Percentiles rank a stretch among this genome's conserved stretches.
Evolutionary conservation across 2,113 vertebrate species (phyloP).

Genomic region (Okapia johnstoni): DNA sequence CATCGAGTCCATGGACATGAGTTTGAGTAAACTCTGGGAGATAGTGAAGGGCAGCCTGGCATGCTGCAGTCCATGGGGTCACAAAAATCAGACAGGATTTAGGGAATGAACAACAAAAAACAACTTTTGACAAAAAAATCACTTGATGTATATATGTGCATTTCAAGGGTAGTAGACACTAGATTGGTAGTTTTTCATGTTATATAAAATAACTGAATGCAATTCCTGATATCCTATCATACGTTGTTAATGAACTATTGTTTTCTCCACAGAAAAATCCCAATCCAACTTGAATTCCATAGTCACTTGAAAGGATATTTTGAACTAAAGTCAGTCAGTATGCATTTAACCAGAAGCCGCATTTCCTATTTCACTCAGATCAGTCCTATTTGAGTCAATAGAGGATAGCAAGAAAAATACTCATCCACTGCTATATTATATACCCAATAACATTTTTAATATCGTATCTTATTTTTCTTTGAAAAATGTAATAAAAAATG

Average conservation of each 20-base stretch:
- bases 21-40: not conserved
- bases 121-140: not conserved
- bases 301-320: not conserved
- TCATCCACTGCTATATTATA: not conserved
- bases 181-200: not conserved
- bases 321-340: constrained; percentile 10
- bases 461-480: not conserved
- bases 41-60: not conserved
- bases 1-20: not conserved
- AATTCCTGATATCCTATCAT: not conserved
- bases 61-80: not conserved
- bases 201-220: not conserved
- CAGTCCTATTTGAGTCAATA: not conserved
- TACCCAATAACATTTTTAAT: not conserved
- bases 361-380: not conserved
- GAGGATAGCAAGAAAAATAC: not conserved
- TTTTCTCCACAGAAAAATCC: not conserved
- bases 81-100: not conserved
- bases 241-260: not conserved
- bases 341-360: not conserved
- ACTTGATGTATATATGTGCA: not conserved
- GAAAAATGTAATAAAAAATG: not conserved
- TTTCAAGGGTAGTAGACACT: not conserved
- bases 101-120: not conserved
- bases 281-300: not conserved